Percentiles rank a stretch among this genome's conserved stretches.
Evolutionary conservation across 2,797 vertebrate genomes (phyloP).

Genomic region (Rhynchonycteris naso): DNA sequence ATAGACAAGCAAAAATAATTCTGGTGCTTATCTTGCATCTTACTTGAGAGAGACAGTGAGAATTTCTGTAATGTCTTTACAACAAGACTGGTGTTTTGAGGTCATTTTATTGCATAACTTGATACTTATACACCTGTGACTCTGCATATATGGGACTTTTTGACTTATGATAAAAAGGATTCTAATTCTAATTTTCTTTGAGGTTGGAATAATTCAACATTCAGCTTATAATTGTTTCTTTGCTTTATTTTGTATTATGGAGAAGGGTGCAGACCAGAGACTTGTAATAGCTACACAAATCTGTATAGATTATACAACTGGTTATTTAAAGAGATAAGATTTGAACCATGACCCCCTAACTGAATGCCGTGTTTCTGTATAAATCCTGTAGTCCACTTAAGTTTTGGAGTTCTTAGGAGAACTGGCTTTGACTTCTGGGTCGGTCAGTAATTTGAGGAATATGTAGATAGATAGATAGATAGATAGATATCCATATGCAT

Average conservation of each 20-base stretch:
- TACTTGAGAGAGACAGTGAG: constrained; percentile 14
- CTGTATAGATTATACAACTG: not conserved
- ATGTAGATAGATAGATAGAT: not conserved
- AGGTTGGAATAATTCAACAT: constrained; percentile 45
- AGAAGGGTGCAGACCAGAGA: not conserved
- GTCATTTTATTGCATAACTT: constrained; percentile 52
- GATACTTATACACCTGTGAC: constrained; percentile 5
- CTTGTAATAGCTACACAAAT: not conserved
- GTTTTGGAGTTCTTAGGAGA: not conserved
- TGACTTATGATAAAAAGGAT: constrained; percentile 29
- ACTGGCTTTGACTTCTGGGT: constrained; percentile 2
- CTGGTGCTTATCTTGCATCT: not conserved
- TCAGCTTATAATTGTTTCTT: constrained; percentile 5
- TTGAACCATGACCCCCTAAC: not conserved
- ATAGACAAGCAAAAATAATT: constrained; percentile 39
- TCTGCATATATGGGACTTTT: not conserved
- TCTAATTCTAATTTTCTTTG: constrained; percentile 40
- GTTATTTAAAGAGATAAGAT: not conserved
- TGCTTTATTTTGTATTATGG: not conserved
- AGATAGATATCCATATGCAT: not conserved
- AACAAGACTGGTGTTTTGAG: constrained; percentile 21
- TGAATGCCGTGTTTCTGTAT: not conserved
- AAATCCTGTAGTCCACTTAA: not conserved
- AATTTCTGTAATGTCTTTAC: constrained; percentile 25
- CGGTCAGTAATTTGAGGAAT: not conserved